Base-by-base conservation (phyloP, 2,113 vertebrate species). In the Lasiurus borealis region DNA sequence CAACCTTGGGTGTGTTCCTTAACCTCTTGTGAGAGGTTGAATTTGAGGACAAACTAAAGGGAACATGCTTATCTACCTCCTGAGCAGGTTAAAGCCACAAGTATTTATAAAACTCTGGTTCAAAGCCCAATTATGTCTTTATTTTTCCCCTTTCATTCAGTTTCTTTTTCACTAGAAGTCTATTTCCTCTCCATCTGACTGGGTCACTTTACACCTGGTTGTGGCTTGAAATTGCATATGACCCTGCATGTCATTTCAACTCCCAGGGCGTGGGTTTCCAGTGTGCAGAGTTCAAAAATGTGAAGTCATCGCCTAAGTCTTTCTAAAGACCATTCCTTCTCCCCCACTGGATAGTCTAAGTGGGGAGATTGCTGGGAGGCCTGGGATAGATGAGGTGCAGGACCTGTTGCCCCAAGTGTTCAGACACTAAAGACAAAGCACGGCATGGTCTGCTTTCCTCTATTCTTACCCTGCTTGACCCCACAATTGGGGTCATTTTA, bases 1-100 rank as follows among this genome's bases (percentile, higher is more conserved):
- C 97, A 97, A n/a, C 90, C 95, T 96, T 97, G 97, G 97, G 97
- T 97, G 97, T 98, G 97, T 98, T 97, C 93, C 97, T 97, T 98
- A 97, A 98, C 97, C 97, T 98, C 91, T 95, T 87, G 80, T 36
- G 57, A 97, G 96, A 93, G 97, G 97, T 97, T 97, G 97, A 95
- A 87, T 93, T 90, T 96, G 89, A 97, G 95, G 97, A 97, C 96
- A 97, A 85, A 92, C 95, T 82, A 93, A 95, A 96, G 96, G 92
- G 75, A 91, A 88, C 88, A 46, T 94, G 96, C 97, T 97, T 98
- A 97, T 97, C 96, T 98, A 96, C 96, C 97, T 98, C 97, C 96
- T 59, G 78, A 66, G 92, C 97, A 98, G 97, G 97, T 97, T 97
- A 90, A 82, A 93, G 77, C 85, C 52, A 29, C 59, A 82, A 80